Conservation (phyloP, 1,140 invertebrate species). For the Drosophila tristis region DNA sequence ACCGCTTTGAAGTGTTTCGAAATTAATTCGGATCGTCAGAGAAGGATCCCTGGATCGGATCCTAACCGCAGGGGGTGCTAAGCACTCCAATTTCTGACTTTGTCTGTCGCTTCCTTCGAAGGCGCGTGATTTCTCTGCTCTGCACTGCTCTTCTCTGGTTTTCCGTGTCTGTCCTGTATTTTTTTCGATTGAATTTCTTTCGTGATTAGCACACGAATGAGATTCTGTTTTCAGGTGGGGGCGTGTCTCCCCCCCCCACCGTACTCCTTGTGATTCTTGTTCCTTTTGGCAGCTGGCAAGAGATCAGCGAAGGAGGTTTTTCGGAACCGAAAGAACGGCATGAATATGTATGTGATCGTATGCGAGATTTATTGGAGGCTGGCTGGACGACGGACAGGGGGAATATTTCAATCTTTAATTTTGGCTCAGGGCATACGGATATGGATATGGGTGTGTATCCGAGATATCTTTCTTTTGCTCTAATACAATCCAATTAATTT, state of each 20-base stretch:
- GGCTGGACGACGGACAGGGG: neutral
- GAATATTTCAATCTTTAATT: slow-evolving; percentile 34
- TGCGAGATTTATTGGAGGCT: slow-evolving; percentile 20
- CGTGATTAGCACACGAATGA: slow-evolving; percentile 78
- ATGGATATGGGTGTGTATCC: neutral
- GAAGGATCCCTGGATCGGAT: slow-evolving; percentile 18
- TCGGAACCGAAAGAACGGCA: slow-evolving; percentile 8
- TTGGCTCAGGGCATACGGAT: neutral
- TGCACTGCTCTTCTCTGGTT: neutral
- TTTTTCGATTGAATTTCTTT: slow-evolving; percentile 74
- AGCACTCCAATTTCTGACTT: slow-evolving; percentile 57
- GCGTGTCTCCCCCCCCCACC: slow-evolving; percentile 50
- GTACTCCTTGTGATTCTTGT: slow-evolving; percentile 13
- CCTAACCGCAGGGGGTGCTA: slow-evolving; percentile 66
- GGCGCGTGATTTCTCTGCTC: slow-evolving; percentile 69
- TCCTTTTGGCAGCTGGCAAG: slow-evolving; percentile 53
- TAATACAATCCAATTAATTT: slow-evolving; percentile 27
- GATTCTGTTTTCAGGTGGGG: slow-evolving; percentile 40
- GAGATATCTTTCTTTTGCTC: neutral
- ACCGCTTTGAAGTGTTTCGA: slow-evolving; percentile 79
- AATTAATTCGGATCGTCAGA: slow-evolving; percentile 77
- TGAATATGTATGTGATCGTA: slow-evolving; percentile 40
- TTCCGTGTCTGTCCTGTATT: slow-evolving; percentile 8
- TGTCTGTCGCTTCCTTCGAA: slow-evolving; percentile 36
- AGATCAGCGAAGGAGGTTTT: neutral